Percentiles rank a stretch among this genome's conserved stretches.
Evolutionary conservation across 2,888 invertebrate species (phyloP).

Genomic region (Hypercompe scribonia): DNA sequence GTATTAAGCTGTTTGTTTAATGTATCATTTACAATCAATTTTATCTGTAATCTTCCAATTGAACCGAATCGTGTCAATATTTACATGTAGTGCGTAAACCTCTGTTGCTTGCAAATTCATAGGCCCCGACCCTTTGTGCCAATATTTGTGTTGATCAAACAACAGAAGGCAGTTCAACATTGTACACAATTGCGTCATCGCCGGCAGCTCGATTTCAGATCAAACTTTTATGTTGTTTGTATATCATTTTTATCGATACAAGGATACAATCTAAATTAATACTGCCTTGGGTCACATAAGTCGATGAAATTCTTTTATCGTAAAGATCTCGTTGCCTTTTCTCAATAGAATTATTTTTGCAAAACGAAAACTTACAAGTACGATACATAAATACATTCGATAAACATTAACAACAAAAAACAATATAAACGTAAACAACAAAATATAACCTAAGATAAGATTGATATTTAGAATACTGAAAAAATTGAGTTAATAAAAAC

Average conservation of each 20-base stretch:
- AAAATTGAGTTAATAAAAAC: no score
- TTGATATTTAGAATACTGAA: background rate
- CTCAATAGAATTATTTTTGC: background rate
- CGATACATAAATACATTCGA: no score
- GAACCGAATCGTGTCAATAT: constrained; percentile 9
- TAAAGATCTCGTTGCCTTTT: background rate
- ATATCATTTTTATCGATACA: constrained; percentile 27
- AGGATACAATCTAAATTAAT: background rate
- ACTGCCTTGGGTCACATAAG: background rate
- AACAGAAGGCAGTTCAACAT: constrained; percentile 43
- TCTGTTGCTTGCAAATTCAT: constrained; percentile 34
- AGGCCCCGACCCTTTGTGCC: constrained; percentile 50
- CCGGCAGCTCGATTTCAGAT: constrained; percentile 26
- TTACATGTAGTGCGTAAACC: constrained; percentile 10
- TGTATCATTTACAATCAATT: background rate
- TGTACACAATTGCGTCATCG: constrained; percentile 51
- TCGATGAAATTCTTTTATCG: background rate
- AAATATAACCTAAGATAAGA: background rate
- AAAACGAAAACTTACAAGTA: no score
- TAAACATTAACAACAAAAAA: no score
- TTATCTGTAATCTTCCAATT: constrained; percentile 6
- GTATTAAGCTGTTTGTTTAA: no score
- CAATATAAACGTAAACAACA: no score
- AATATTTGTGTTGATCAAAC: constrained; percentile 58
- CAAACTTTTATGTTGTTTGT: constrained; percentile 43